Base-by-base conservation (phyloP, 2,113 vertebrate genomes). In the Vimba vimba region DNA sequence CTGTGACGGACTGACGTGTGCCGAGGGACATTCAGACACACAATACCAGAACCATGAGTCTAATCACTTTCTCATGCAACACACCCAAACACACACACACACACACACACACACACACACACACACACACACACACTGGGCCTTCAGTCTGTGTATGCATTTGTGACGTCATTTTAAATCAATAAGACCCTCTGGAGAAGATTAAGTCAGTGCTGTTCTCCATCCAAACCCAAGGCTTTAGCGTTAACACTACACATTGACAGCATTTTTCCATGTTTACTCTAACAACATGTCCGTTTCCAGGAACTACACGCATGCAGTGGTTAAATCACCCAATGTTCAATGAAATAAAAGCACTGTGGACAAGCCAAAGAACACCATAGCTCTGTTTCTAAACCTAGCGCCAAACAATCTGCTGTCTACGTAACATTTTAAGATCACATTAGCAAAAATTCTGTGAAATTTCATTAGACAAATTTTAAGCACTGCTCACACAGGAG, bases 131-230 rank as follows among this genome's bases (percentile, higher is more conserved):
- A 45, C 39, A 27, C 36, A 27, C 1, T 23, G 33, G 33, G 6
- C 6, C 74, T 43, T 13, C 3, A 27, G 13, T 62, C 73, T n/a
- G 4, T 52, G 57, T 85, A 36, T 39, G 43, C 78, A 10, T 45
- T 8, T 10, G 23, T 62, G 55, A 50, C 13, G 33, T 57, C 39
- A 57, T 62, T 27, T 79, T 45, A 74, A 45, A 50, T 79, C 75
- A 55, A 36, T 10, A 60, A 59, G 77, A 17, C 9, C 33, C 36
- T 60, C 33, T 36, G 50, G 75, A 10, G 52, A 66, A 73, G 50
- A 73, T 86, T 66, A 74, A 45, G 66, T 86, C 85, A 86, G n/a
- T 8, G 19, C 62, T 57, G 74, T 79, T 79, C 64, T 50, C 39
- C 80, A 79, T 39, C 45, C 62, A 73, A 47, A 79, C 74, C 76